Evolutionary conservation across 2,797 vertebrate species (phyloP).

Genomic region (Gymnothorax reevesii): DNA sequence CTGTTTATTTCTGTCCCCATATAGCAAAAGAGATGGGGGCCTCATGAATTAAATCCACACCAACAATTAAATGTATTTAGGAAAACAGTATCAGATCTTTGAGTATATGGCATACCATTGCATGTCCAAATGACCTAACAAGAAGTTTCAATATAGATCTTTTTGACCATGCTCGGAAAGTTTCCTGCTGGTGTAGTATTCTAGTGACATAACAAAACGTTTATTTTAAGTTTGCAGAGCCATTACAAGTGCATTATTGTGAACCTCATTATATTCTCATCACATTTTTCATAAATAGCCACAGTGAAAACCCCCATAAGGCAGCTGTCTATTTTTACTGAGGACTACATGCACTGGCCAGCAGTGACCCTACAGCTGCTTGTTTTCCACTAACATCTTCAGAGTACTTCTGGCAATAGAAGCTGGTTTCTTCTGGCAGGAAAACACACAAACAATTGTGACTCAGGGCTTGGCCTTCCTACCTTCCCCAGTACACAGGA

Average conservation of each 20-base stretch:
- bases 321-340: background rate
- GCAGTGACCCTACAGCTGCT: conserved; percentile 13
- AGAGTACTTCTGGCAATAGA: background rate
- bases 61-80: background rate
- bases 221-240: background rate
- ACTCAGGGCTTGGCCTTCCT: background rate
- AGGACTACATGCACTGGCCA: background rate
- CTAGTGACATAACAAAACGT: background rate
- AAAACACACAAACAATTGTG: conserved; percentile 16
- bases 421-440: conserved; percentile 3
- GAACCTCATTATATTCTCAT: background rate
- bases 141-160: background rate
- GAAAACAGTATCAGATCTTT: background rate
- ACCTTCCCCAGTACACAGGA: background rate
- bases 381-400: background rate
- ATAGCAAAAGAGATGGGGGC: background rate
- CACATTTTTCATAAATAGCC: background rate
- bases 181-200: background rate
- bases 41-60: background rate
- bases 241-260: background rate
- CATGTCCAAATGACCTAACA: background rate
- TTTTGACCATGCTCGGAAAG: background rate
- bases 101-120: background rate
- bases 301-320: background rate
- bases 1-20: background rate